These are phyloP conservation scores for Himalopsyche japonica DNA, from an alignment of 2,888 invertebrate genomes.

Conservation along the genomic window DNA sequence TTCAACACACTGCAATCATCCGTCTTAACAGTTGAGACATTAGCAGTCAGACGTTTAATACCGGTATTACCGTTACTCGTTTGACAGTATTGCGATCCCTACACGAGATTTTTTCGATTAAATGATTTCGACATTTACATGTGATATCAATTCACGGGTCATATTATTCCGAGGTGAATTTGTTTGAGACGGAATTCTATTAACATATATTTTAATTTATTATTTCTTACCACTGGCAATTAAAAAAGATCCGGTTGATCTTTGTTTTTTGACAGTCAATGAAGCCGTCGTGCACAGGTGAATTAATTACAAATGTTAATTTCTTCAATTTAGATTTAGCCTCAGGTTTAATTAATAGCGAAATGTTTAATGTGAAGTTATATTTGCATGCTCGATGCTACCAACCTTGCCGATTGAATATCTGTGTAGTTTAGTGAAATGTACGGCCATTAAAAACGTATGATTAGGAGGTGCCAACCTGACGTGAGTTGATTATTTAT, in stretches of 20 bases:
- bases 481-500: not conserved
- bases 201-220: too few relatives aligned
- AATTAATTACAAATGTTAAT: not conserved
- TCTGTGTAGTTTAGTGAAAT: not conserved
- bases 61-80: too few relatives aligned
- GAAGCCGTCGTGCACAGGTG: not conserved
- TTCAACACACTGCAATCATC: too few relatives aligned
- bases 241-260: not conserved
- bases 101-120: too few relatives aligned
- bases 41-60: too few relatives aligned
- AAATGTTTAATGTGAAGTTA: not conserved
- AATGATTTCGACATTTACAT: too few relatives aligned
- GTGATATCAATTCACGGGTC: too few relatives aligned
- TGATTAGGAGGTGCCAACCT: not conserved
- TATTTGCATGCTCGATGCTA: not conserved
- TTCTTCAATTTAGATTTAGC: not conserved
- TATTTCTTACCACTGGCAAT: not conserved
- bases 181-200: too few relatives aligned
- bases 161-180: too few relatives aligned
- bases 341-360: not conserved
- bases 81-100: too few relatives aligned
- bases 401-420: not conserved
- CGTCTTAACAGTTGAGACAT: too few relatives aligned
- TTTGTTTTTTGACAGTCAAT: not conserved
- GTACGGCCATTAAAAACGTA: not conserved